Evolutionary conservation across 37 sponge, comb jelly and placozoan species (phyloP).

Genomic region (Oopsacas minuta): DNA sequence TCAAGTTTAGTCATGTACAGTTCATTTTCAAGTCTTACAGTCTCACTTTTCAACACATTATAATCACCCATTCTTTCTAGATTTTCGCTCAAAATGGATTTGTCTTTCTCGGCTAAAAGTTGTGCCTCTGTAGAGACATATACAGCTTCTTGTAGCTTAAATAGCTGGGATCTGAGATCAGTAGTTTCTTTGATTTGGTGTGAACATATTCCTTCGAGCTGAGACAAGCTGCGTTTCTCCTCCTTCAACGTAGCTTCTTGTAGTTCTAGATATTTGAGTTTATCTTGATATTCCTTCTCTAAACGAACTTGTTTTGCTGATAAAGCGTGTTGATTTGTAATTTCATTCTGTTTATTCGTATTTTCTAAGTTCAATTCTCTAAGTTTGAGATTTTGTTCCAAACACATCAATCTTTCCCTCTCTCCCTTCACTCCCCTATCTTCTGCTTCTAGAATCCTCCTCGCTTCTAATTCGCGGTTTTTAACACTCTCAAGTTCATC

Average conservation of each 20-base stretch:
- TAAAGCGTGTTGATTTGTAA: neutral
- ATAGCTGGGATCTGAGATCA: neutral
- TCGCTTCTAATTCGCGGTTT: neutral
- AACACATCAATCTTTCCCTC: neutral
- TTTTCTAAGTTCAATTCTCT: neutral
- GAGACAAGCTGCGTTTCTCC: neutral
- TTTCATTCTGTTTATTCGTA: neutral
- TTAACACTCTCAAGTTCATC: conserved; percentile 7
- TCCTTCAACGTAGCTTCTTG: neutral
- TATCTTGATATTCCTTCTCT: neutral
- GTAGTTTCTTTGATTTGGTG: neutral
- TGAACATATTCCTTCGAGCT: neutral
- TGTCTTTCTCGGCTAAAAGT: neutral
- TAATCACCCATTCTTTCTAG: neutral
- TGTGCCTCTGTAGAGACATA: neutral
- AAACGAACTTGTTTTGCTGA: neutral
- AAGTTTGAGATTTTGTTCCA: neutral
- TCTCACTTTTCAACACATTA: conserved; percentile 16
- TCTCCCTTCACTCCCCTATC: neutral
- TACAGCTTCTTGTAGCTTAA: neutral
- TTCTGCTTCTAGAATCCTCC: neutral
- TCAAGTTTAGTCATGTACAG: neutral
- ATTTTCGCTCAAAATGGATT: neutral
- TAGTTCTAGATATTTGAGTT: neutral
- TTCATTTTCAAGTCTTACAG: neutral